Evolutionary conservation across 2,797 vertebrate genomes (phyloP).

Genomic region (Sebastes oblongus): DNA sequence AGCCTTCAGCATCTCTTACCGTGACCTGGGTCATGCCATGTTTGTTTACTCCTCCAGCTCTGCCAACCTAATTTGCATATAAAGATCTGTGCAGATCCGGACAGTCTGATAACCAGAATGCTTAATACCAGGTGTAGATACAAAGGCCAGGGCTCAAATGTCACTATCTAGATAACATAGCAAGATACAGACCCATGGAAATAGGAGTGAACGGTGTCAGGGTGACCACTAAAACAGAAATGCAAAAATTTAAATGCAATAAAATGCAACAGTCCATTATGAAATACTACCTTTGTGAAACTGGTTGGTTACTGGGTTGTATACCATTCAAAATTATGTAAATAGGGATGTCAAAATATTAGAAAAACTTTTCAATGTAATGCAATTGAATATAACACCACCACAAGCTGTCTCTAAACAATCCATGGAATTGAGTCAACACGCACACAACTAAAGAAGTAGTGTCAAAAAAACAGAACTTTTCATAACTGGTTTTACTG

Average conservation of each 20-base stretch:
- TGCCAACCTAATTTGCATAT: conserved; percentile 1
- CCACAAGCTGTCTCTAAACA: neutral
- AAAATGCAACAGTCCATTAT: neutral
- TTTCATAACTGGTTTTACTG: neutral
- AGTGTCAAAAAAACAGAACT: neutral
- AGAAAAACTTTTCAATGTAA: too few relatives aligned
- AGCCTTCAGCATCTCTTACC: neutral
- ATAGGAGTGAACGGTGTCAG: neutral
- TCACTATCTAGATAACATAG: neutral
- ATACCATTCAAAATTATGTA: neutral
- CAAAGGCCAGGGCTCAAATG: neutral
- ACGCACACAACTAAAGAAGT: neutral
- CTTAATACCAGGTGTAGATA: neutral
- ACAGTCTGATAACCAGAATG: neutral
- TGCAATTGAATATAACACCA: neutral
- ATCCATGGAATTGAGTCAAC: neutral
- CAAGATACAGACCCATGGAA: neutral
- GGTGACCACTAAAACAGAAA: neutral
- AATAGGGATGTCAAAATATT: neutral
- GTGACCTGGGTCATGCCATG: neutral
- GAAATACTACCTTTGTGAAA: neutral
- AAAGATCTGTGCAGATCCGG: neutral
- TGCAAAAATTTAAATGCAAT: neutral
- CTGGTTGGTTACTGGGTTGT: neutral
- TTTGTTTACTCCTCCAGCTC: conserved; percentile 9